A percentile compares a stretch with the other conserved stretches of the same genome.
These are phyloP conservation scores for Larimichthys crocea DNA, from an alignment of 2,113 vertebrate species.

Conservation along the genomic window DNA sequence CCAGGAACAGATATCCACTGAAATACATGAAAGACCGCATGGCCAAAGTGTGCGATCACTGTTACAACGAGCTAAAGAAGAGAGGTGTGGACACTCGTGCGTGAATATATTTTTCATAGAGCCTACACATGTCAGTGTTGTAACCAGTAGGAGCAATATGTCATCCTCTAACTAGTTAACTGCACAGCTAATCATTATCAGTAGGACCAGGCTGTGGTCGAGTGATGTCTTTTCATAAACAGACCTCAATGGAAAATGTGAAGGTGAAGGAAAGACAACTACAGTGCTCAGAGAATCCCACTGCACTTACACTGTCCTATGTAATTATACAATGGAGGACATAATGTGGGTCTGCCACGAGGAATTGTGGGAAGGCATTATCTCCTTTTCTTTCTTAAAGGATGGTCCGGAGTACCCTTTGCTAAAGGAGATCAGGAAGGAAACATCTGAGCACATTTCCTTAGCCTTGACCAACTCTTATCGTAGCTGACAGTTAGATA, in stretches of 20 bases:
- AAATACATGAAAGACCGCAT: constrained; percentile 95
- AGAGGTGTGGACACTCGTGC: constrained; percentile 80
- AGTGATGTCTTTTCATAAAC: too few relatives aligned
- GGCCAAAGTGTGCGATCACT: constrained; percentile 97
- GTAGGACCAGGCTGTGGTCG: too few relatives aligned
- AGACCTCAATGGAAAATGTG: too few relatives aligned
- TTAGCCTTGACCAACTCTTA: neutral
- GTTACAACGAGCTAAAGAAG: constrained; percentile 91
- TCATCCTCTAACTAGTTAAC: neutral
- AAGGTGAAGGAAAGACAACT: too few relatives aligned
- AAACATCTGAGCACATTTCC: neutral
- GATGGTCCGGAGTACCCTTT: neutral
- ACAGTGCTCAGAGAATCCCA: too few relatives aligned
- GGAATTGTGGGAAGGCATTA: neutral
- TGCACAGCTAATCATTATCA: neutral
- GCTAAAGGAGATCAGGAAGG: neutral
- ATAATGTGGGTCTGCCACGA: too few relatives aligned
- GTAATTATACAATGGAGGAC: too few relatives aligned
- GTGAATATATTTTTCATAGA: neutral
- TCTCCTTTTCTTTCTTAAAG: neutral
- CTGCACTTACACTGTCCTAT: too few relatives aligned
- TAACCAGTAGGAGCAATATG: neutral
- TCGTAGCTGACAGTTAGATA: neutral
- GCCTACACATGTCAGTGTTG: neutral
- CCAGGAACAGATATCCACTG: constrained; percentile 94